phyloP scores from a whole-genome alignment of 2,797 vertebrate species.

The Octomys mimax region DNA sequence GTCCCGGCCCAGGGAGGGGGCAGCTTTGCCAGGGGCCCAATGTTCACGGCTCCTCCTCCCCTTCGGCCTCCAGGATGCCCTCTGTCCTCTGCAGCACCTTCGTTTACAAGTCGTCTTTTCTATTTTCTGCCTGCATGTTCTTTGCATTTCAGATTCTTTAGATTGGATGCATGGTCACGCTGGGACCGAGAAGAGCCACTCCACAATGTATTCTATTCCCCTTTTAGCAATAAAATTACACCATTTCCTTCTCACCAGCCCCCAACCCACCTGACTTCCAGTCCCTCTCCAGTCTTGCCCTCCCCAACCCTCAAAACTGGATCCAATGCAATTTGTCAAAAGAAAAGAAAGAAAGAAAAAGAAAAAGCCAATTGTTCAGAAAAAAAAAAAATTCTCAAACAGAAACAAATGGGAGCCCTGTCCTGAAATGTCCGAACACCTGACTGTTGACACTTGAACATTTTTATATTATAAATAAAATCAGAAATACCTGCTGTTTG shows the following conservation, averaged over 20 bases:
- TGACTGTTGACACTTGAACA: slow-evolving; percentile 93
- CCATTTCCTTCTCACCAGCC: slow-evolving; percentile 86
- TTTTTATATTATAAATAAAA: slow-evolving; percentile 93
- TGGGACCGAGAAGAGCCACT: slow-evolving; percentile 96
- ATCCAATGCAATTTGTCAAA: slow-evolving; percentile 95
- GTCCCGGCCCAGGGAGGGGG: slow-evolving; percentile 56
- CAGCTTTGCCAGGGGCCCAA: slow-evolving; percentile 71
- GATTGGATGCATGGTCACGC: slow-evolving; percentile 99
- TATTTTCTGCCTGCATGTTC: slow-evolving; percentile 97
- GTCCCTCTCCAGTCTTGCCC: slow-evolving; percentile 62
- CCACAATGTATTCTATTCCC: slow-evolving; percentile 96
- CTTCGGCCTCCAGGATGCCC: slow-evolving; percentile 85
- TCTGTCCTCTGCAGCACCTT: slow-evolving; percentile 89
- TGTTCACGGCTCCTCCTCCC: slow-evolving; percentile 66
- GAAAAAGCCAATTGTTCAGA: slow-evolving; percentile 92
- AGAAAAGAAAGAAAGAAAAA: slow-evolving; percentile 71
- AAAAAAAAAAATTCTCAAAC: slow-evolving; percentile 82
- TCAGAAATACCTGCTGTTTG: slow-evolving; percentile 87
- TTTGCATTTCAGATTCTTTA: slow-evolving; percentile 97
- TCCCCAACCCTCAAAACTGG: slow-evolving; percentile 90
- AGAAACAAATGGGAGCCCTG: slow-evolving; percentile 82
- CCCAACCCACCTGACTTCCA: slow-evolving; percentile 67
- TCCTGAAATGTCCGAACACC: slow-evolving; percentile 91
- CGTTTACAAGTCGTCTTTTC: slow-evolving; percentile 90
- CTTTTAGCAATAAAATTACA: slow-evolving; percentile 98